Percentiles rank a stretch among this genome's conserved stretches.
These are phyloP conservation scores for Bombus sylvicola DNA, from an alignment of 1,140 invertebrate genomes.

Conservation along the genomic window DNA sequence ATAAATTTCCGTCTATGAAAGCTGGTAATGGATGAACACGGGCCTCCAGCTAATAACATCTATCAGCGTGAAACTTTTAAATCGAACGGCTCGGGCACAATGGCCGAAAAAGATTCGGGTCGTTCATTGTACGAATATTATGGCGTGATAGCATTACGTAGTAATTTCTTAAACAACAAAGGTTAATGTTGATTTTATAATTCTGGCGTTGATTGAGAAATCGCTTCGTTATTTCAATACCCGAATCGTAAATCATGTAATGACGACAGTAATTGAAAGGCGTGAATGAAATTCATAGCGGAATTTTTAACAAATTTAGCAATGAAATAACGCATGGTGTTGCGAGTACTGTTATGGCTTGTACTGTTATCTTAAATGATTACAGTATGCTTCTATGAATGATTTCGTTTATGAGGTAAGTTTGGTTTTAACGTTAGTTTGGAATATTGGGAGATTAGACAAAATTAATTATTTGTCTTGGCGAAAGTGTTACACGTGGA, in stretches of 20 bases:
- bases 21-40: constrained; percentile 69
- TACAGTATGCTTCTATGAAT: not conserved
- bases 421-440: not conserved
- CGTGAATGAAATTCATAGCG: not conserved
- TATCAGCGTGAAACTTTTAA: constrained; percentile 44
- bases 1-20: constrained; percentile 67
- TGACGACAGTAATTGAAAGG: not conserved
- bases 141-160: not conserved
- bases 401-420: not conserved
- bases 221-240: not conserved
- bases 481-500: not conserved
- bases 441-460: not conserved
- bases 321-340: not conserved
- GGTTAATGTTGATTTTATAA: not conserved
- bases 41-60: constrained; percentile 57
- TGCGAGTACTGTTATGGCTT: not conserved
- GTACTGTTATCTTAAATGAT: not conserved
- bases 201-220: not conserved
- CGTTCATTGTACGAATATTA: not conserved
- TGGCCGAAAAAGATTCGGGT: not conserved
- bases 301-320: not conserved
- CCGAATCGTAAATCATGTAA: not conserved
- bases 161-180: not conserved
- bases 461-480: not conserved
- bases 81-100: constrained; percentile 18